phyloP scores from a whole-genome alignment of 30 jellyfish, hydroid and myxozoan genomes.

The Rhopilema esculentum region DNA sequence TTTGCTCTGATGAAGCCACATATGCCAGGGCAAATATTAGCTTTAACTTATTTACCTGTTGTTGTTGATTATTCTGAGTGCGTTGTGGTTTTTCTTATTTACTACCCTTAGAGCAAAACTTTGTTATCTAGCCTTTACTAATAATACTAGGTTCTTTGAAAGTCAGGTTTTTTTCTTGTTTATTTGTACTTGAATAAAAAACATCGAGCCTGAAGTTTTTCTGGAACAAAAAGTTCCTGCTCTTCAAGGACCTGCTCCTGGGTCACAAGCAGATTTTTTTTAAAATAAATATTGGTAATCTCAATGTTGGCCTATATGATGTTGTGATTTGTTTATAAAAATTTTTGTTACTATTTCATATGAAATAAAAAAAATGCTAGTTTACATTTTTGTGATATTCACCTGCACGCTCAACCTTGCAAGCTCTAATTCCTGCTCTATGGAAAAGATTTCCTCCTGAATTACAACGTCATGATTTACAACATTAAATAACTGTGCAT shows the following conservation, averaged over 20 bases:
- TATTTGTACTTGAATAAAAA: neutral
- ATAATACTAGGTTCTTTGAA: constrained; percentile 7
- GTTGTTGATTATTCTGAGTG: neutral
- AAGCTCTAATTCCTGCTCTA: neutral
- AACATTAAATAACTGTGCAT: no score
- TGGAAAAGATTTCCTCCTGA: neutral
- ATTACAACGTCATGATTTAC: neutral
- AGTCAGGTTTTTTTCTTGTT: neutral
- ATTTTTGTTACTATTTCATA: neutral
- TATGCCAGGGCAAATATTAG: neutral
- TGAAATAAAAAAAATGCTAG: neutral
- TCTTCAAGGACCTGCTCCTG: neutral
- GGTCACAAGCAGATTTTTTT: neutral
- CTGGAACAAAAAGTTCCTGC: neutral
- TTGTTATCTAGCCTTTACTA: neutral
- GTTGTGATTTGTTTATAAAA: neutral
- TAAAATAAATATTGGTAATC: neutral
- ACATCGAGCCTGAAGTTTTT: neutral
- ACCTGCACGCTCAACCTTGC: constrained; percentile 11
- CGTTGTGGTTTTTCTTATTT: neutral
- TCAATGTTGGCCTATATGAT: neutral
- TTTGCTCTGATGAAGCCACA: neutral
- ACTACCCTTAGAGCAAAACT: neutral
- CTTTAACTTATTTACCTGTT: neutral
- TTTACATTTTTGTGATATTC: neutral